Base-by-base conservation (phyloP, 2,113 vertebrate species). In the Zosterops lateralis region DNA sequence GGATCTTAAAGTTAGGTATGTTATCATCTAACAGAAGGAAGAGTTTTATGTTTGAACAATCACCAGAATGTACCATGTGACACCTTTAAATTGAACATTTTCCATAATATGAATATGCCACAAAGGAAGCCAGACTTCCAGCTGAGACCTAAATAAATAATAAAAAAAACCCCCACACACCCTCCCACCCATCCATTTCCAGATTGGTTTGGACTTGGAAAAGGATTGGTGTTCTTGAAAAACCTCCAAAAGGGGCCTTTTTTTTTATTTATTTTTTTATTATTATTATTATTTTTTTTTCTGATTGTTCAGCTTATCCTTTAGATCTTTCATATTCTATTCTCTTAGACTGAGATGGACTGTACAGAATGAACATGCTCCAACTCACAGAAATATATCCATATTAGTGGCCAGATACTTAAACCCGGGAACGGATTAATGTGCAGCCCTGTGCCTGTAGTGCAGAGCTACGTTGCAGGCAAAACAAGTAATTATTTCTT, bases 151-250 rank as follows among this genome's bases (percentile, higher is more conserved):
- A 57, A 86, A 73, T 44, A 31, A 50, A 53, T 38, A 38, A 38
- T 7, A 29, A 36, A 31, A 24, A 3, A 60, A 26, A 6, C 5
- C n/a, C n/a, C n/a, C 4, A 10, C 15, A 45, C 14, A 44, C 0
- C 1, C 16, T 81, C 26, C 45, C 18, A n/a, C 25, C 8, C 18
- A 50, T 20, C 22, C 18, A 21, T 40, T 83, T 92, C 50, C 53
- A 65, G 57, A 24, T 65, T 66, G 3, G 26, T 88, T 88, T 61
- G 25, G n/a, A 34, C 24, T 25, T 36, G 9, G 32, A 48, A 87
- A 72, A 62, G 40, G 38, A 44, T 16, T 58, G 12, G 8, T 60
- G 21, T 71, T 88, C 36, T 42, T 28, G 29, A 24, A 42, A 56
- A 87, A 51, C 13, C 25, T 47, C 38, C 12, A 0, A 51, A 54